phyloP scores from a whole-genome alignment of 2,797 vertebrate genomes.

The Mormyrus hasselquistii region DNA sequence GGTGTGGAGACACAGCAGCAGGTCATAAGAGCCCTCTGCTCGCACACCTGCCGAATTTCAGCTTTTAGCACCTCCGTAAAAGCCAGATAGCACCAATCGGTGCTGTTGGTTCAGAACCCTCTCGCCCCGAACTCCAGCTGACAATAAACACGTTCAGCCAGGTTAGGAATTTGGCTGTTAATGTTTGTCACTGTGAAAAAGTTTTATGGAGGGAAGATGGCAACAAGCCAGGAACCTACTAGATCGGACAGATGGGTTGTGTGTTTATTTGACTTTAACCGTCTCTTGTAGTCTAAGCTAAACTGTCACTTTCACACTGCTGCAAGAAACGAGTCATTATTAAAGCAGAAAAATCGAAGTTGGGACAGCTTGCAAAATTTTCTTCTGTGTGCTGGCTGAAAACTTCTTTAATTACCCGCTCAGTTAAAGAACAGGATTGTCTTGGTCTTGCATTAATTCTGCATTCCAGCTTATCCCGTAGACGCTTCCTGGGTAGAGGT shows the following conservation, averaged over 20 bases:
- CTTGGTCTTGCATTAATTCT: constrained; percentile 6
- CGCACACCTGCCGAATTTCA: background rate
- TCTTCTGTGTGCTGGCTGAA: background rate
- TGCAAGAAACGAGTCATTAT: background rate
- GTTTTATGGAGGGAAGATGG: constrained; percentile 7
- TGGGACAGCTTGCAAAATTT: background rate
- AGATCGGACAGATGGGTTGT: background rate
- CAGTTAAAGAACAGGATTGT: constrained; percentile 2
- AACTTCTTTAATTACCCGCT: background rate
- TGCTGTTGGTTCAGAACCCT: background rate
- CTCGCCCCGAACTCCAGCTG: background rate
- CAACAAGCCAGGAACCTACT: background rate
- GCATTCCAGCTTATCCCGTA: background rate
- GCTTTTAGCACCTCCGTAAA: background rate
- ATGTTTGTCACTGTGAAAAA: background rate
- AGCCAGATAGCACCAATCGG: background rate
- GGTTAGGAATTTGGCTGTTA: background rate
- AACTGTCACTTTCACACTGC: background rate
- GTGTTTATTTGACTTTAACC: constrained; percentile 4
- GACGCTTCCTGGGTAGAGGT: background rate
- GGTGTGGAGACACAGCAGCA: background rate
- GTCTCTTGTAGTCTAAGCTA: background rate
- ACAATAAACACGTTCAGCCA: background rate
- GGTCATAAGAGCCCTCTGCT: background rate
- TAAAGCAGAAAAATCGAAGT: background rate